Evolutionary conservation across 2,113 vertebrate genomes (phyloP), one percentile per base, ranked within the genome.

Genomic region (Pedetes capensis): DNA sequence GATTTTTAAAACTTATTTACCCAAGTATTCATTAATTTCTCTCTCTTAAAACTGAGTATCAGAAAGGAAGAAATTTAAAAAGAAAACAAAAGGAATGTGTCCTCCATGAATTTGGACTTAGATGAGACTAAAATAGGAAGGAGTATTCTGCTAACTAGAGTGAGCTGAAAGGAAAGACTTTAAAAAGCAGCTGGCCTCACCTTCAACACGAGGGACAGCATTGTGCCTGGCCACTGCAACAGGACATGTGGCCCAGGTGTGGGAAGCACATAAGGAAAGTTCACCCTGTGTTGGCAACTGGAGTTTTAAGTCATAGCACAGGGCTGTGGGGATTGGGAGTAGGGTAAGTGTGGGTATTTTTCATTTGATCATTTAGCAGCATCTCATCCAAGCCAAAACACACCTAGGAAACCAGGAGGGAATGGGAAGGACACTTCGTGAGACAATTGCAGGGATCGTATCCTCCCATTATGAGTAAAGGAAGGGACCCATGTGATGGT

Each of bases 11-110:
- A 32, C 17, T 13, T 78, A 71, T 5, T 42, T 75, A 55, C 39
- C 2, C 1, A 37, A 79, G 81, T 68, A 71, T 69, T 82, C 12
- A 69, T 83, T 63, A 74, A 63, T 14, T 23, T 75, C 23, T n/a
- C 42, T 64, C 17, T 64, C 87, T 81, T n/a, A 61, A 95, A 79
- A 64, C 11, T 64, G 25, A 94, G 39, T 9, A 42, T 39, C n/a
- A 68, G 32, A 75, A 90, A 90, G 59, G 44, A 83, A 7, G 18
- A 89, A 76, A 39, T 37, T 57, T 81, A 32, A 49, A 87, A 63
- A 76, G 25, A 91, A 87, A 93, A 53, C 44, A 27, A 93, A 86
- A 69, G 10, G 23, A 53, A 42, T 57, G 66, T 55, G 17, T 47
- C 37, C n/a, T 85, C 34, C 12, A 37, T 53, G 55, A 93, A 61